A percentile compares a stretch with the other conserved stretches of the same genome.
phyloP scores from a whole-genome alignment of 2,113 vertebrate genomes.

The Vidua macroura region DNA sequence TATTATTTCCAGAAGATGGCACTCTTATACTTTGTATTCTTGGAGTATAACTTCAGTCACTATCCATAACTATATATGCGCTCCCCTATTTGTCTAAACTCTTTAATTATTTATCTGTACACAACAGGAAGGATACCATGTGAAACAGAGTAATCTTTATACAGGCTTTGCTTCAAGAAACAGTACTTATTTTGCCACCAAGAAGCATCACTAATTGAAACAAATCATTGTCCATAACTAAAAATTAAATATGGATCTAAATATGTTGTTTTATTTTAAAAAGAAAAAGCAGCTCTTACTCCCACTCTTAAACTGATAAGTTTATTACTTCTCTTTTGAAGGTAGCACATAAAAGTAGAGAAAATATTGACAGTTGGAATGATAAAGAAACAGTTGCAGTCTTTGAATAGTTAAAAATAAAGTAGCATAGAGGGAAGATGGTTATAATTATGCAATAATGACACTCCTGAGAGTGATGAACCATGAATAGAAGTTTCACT shows the following conservation, averaged over 20 bases:
- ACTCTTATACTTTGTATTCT: constrained; percentile 47
- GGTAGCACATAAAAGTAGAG: neutral
- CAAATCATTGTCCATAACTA: neutral
- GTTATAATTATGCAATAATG: neutral
- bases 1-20: constrained; percentile 73
- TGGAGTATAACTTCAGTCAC: neutral
- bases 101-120: constrained; percentile 20
- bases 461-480: neutral
- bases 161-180: neutral
- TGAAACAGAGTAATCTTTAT: neutral
- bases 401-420: neutral
- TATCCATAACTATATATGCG: neutral
- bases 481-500: neutral
- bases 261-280: neutral
- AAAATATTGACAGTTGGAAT: neutral
- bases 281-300: neutral
- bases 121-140: neutral
- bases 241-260: neutral
- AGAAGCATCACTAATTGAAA: neutral
- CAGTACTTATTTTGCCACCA: neutral
- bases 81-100: neutral
- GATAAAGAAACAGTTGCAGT: neutral
- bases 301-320: neutral
- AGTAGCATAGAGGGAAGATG: neutral
- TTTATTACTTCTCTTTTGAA: neutral